Evolutionary conservation across 2,797 vertebrate genomes (phyloP), one percentile per base, ranked within the genome.

Genomic region (Macroramphosus scolopax): DNA sequence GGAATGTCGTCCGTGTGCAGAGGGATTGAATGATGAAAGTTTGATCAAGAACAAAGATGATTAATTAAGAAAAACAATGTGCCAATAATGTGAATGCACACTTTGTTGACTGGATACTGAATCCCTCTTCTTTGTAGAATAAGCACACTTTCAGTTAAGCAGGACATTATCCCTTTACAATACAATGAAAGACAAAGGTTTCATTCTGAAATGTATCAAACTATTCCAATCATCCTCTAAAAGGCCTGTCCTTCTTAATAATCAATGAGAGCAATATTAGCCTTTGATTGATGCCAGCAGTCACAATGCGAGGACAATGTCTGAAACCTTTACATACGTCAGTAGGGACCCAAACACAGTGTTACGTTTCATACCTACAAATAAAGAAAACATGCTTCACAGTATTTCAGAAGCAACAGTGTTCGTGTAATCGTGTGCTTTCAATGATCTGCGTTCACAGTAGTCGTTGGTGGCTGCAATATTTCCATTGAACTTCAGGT

Each of bases 51-150:
- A 50, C 7, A 14, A 26, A 36, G 15, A 58, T 6, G 26, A 38
- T 37, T 13, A 37, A 24, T 14, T 13, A 6, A 38, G n/a, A 20
- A 60, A 40, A 58, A 26, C 22, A 77, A 75, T 70, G 72, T 77
- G 54, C 16, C 42, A 35, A 64, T 52, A 40, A 47, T 56, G 58
- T 35, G 22, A 49, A 65, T 34, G 5, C 35, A 72, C 35, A 55
- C 36, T 44, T 57, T 52, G 43, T 53, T 57, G 14, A 49, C 51
- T 30, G 28, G 57, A 6, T 20, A 50, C 31, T 20, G 57, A 51
- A 58, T 42, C 17, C 17, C 42, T 61, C 33, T 32, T 57, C 28
- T 10, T 54, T 67, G 34, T 37, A 58, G 41, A 10, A 49, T 13
- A 43, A 51, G 11, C 34, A 36, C 46, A 70, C 44, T 36, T 57